Percentiles rank a stretch among this genome's conserved stretches.
phyloP scores from a whole-genome alignment of 2,113 vertebrate genomes.

The Stigmatopora argus region DNA sequence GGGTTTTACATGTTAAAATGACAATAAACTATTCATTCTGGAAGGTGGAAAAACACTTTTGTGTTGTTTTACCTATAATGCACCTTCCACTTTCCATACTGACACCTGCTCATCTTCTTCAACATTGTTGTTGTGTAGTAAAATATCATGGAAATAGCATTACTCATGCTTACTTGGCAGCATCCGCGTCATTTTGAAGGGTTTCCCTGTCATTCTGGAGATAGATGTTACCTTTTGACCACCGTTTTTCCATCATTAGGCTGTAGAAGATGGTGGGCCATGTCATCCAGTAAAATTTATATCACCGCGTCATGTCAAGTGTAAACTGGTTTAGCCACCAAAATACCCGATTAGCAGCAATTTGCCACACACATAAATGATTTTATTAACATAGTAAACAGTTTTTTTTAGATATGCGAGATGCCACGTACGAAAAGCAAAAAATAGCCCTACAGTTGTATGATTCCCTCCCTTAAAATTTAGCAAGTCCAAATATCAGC shows the following conservation, averaged over 20 bases:
- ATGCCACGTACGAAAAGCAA: too few species aligned
- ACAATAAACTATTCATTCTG: conserved; percentile 3
- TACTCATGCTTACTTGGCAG: conserved; percentile 22
- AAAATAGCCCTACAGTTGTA: too few species aligned
- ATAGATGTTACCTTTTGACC: conserved; percentile 27
- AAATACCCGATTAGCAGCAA: neutral
- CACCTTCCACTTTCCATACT: neutral
- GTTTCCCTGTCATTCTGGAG: conserved; percentile 32
- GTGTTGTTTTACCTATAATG: conserved; percentile 12
- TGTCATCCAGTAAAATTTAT: conserved; percentile 14
- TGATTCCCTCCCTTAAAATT: neutral
- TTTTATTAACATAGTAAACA: too few species aligned
- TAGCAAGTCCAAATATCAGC: neutral
- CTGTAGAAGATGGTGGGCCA: neutral
- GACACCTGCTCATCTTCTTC: conserved; percentile 1
- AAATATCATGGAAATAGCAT: conserved; percentile 20
- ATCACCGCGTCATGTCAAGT: neutral
- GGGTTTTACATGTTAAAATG: neutral
- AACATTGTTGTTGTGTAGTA: conserved; percentile 11
- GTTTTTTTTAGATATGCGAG: too few species aligned
- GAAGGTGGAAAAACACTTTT: neutral
- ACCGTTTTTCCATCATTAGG: conserved; percentile 46
- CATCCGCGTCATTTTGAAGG: conserved; percentile 38
- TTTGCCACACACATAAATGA: too few species aligned
- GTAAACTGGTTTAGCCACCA: neutral